Conservation (phyloP, 2,888 invertebrate genomes). For the Scaptomyza tumidula region DNA sequence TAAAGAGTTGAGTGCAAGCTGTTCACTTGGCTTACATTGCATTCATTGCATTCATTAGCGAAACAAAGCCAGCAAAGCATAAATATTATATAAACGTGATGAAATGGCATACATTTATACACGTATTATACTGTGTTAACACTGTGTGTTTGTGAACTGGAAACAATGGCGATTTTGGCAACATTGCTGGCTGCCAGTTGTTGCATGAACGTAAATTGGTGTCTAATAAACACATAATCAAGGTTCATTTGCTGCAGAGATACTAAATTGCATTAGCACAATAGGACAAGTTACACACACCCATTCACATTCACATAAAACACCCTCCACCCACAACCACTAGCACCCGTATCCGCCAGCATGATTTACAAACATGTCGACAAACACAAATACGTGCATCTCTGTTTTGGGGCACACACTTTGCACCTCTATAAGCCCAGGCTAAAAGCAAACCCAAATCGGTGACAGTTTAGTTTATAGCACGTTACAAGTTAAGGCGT, state of each 20-base stretch:
- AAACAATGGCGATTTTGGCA: conserved; percentile 9
- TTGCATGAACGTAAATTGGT: conserved; percentile 54
- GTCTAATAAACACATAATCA: conserved; percentile 76
- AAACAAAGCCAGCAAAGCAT: not conserved
- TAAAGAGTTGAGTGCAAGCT: not conserved
- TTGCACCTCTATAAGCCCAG: not conserved
- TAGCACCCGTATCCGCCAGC: conserved; percentile 9
- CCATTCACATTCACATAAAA: not conserved
- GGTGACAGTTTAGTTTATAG: conserved; percentile 72
- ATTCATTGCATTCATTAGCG: not conserved
- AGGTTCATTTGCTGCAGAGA: conserved; percentile 60
- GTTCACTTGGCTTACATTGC: not conserved
- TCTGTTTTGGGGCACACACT: not conserved
- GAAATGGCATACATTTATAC: not conserved
- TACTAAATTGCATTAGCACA: conserved; percentile 67
- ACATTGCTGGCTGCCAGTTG: conserved; percentile 8
- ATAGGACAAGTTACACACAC: conserved; percentile 32
- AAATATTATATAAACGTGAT: conserved; percentile 11
- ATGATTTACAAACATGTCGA: conserved; percentile 45
- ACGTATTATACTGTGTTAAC: not conserved
- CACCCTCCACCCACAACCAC: conserved; percentile 5
- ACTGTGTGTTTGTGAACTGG: not conserved
- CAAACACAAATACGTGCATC: conserved; percentile 48
- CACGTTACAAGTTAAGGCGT: conserved; percentile 48
- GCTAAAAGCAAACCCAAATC: conserved; percentile 21